Conservation (phyloP, 2,888 invertebrate genomes). For the Chymomyza caudatula region DNA sequence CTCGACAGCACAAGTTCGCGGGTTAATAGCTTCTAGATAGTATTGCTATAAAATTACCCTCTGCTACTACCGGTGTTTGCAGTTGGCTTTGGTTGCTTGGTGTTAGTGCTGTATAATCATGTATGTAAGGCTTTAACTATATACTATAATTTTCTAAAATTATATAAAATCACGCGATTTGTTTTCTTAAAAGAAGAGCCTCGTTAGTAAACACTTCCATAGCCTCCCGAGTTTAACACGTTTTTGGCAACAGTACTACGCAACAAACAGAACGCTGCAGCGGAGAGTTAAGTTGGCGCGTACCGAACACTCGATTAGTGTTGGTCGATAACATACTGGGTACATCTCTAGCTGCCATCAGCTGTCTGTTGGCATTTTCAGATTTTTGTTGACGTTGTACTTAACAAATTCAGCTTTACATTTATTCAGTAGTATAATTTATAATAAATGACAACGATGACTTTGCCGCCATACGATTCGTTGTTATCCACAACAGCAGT, state of each 20-base stretch:
- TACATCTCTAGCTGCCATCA: conserved; percentile 21
- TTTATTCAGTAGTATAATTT: background rate
- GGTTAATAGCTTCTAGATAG: conserved; percentile 9
- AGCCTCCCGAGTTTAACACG: background rate
- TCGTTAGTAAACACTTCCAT: background rate
- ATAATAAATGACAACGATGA: conserved; percentile 20
- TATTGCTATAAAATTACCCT: background rate
- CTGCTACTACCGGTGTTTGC: conserved; percentile 24
- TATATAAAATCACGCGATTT: background rate
- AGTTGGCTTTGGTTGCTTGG: background rate
- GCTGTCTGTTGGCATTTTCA: conserved; percentile 41
- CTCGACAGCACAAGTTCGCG: conserved; percentile 22
- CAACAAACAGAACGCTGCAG: background rate
- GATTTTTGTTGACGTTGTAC: conserved; percentile 66
- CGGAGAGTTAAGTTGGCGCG: background rate
- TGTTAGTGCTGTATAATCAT: conserved; percentile 55
- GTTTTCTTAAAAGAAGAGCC: background rate
- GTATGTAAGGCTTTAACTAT: background rate
- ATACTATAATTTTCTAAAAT: conserved; percentile 11
- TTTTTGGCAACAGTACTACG: background rate
- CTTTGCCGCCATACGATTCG: conserved; percentile 59
- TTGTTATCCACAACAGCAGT: conserved; percentile 81
- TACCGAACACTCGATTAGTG: background rate
- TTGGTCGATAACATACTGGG: background rate
- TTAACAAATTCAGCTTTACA: background rate